phyloP scores from a whole-genome alignment of 2,113 vertebrate species.

The Pelusios castaneus region DNA sequence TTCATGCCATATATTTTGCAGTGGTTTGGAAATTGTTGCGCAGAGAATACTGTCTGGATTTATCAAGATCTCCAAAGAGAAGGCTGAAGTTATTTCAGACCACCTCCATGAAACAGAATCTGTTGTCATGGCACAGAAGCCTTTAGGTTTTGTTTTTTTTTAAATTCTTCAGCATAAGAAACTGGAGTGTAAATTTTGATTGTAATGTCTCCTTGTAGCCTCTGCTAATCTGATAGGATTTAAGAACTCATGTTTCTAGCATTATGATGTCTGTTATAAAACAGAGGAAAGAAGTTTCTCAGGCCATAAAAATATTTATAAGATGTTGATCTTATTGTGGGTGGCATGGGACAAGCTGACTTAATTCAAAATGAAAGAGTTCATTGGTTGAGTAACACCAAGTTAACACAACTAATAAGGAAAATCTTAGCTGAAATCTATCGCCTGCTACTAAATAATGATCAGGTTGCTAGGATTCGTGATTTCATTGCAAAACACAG shows the following conservation, averaged over 20 bases:
- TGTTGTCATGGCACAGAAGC: neutral
- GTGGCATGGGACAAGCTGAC: neutral
- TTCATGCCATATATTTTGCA: neutral
- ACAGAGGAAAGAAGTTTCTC: neutral
- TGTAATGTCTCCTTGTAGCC: neutral
- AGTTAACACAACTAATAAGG: neutral
- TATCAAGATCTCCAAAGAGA: neutral
- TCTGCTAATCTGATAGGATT: neutral
- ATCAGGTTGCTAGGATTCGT: neutral
- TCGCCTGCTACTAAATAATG: neutral
- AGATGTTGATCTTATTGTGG: neutral
- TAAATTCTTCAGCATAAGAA: neutral
- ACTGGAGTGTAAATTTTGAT: neutral
- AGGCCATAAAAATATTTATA: neutral
- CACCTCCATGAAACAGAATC: neutral
- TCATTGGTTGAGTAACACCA: neutral
- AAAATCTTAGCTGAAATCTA: accelerated
- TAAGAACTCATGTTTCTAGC: neutral
- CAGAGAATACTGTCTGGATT: neutral
- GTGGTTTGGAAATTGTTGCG: neutral
- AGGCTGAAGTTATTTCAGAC: neutral
- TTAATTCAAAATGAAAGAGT: neutral
- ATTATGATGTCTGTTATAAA: neutral
- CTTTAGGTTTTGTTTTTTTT: neutral
- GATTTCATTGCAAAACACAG: neutral